These are phyloP conservation scores for Copidosoma floridanum DNA, from an alignment of 1,140 invertebrate genomes.

Conservation along the genomic window DNA sequence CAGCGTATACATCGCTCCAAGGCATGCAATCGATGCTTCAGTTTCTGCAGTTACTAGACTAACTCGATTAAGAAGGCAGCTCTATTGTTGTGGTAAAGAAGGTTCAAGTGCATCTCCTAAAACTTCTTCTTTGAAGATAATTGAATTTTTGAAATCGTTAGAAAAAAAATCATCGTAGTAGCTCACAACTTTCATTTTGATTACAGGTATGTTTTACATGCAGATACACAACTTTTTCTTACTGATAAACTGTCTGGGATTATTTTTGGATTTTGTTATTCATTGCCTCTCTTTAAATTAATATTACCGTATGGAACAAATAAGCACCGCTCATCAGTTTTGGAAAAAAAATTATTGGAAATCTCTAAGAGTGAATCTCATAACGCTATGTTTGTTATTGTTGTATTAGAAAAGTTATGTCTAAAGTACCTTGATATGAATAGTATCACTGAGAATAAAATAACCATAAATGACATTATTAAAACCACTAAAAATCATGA, in stretches of 20 bases:
- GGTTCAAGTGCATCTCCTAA: neutral
- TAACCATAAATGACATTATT: neutral
- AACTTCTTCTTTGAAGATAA: neutral
- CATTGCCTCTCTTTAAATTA: neutral
- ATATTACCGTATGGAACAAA: neutral
- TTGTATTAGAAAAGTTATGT: neutral
- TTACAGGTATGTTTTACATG: neutral
- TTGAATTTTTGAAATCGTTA: neutral
- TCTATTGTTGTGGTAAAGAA: neutral
- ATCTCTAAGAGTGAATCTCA: neutral
- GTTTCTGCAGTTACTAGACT: neutral
- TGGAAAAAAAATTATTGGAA: neutral
- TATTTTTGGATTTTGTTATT: neutral
- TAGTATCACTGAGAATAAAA: neutral
- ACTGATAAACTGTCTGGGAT: neutral
- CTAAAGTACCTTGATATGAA: neutral
- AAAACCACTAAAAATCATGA: neutral
- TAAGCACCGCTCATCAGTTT: neutral
- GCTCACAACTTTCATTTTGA: neutral
- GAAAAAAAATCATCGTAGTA: neutral
- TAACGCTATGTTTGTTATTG: neutral
- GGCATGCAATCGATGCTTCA: neutral
- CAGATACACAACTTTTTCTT: neutral
- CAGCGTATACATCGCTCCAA: neutral
- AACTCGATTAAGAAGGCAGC: neutral